These are phyloP conservation scores for Atta colombica DNA, from an alignment of 1,140 invertebrate genomes.

Conservation along the genomic window DNA sequence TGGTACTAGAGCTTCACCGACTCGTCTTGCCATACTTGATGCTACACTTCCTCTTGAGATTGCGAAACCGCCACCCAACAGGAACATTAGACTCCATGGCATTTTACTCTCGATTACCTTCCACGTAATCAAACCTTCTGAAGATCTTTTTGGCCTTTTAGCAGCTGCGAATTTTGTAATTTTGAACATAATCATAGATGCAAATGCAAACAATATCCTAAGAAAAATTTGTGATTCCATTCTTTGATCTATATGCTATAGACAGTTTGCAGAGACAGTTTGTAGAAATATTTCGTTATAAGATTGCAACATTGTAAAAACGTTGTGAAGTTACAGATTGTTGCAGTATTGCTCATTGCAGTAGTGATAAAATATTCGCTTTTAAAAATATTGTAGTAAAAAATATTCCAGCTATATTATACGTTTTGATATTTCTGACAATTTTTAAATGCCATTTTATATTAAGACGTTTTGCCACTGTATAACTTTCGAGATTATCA, in stretches of 20 bases:
- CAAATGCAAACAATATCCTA: background rate
- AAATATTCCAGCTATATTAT: too few relatives aligned
- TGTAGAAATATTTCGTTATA: too few relatives aligned
- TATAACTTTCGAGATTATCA: too few relatives aligned
- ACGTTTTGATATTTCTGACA: too few relatives aligned
- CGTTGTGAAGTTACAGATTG: too few relatives aligned
- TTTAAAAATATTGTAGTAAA: too few relatives aligned
- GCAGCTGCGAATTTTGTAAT: constrained; percentile 39
- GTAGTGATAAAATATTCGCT: too few relatives aligned
- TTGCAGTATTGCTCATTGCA: too few relatives aligned
- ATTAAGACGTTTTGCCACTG: too few relatives aligned
- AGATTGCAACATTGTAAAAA: too few relatives aligned
- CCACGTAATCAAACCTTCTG: constrained; percentile 91
- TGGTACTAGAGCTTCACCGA: constrained; percentile 89
- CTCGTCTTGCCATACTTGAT: constrained; percentile 90
- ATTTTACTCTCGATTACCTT: constrained; percentile 90
- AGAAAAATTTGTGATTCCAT: background rate
- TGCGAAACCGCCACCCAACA: constrained; percentile 94
- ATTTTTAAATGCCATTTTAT: too few relatives aligned
- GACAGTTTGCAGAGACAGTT: too few relatives aligned
- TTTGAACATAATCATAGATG: background rate
- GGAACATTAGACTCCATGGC: constrained; percentile 91
- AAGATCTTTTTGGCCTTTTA: constrained; percentile 87
- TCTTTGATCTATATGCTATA: background rate
- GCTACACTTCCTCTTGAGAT: constrained; percentile 92